Evolutionary conservation across 2,888 invertebrate genomes (phyloP).

Genomic region (Argyresthia albistria): DNA sequence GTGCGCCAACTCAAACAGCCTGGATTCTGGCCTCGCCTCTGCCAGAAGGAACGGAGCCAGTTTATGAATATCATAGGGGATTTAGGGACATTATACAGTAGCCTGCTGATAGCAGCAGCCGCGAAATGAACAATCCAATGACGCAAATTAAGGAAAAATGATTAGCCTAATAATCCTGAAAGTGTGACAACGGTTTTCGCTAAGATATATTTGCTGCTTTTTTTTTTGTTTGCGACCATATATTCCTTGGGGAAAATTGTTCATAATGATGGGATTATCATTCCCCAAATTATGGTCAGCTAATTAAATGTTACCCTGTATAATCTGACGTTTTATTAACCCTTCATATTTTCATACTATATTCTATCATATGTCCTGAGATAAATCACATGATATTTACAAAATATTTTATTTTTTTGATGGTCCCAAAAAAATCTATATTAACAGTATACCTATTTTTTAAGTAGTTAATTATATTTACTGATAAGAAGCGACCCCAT

Average conservation of each 20-base stretch:
- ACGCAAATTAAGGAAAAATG: not conserved
- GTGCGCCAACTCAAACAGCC: not conserved
- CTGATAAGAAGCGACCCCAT: constrained; percentile 22
- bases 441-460: not conserved
- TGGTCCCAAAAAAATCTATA: not conserved
- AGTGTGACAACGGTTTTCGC: too few species aligned
- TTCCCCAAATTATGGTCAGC: too few species aligned
- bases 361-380: not conserved
- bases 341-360: not conserved
- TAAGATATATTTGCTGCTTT: too few species aligned
- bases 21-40: not conserved
- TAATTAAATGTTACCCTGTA: too few species aligned
- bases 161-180: not conserved
- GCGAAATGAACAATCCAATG: not conserved
- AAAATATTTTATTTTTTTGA: not conserved
- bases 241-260: too few species aligned
- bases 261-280: too few species aligned
- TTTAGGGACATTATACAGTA: not conserved
- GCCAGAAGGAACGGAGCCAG: not conserved
- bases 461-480: not conserved
- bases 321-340: too few species aligned
- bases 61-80: not conserved
- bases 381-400: not conserved
- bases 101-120: not conserved
- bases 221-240: too few species aligned